Conservation (phyloP, 1,140 invertebrate species). For the Agrypnia vestita region DNA sequence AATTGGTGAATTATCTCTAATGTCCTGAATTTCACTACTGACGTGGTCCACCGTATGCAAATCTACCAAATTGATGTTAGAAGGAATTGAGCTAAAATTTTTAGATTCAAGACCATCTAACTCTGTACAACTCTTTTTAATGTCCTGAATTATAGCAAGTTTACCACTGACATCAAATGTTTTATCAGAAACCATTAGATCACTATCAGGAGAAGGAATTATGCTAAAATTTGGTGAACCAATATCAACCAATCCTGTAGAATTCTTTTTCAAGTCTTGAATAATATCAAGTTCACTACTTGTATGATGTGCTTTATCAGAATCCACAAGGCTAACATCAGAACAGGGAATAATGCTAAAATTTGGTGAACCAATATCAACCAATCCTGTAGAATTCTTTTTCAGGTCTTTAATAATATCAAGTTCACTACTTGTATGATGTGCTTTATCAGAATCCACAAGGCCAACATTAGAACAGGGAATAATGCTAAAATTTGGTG, state of each 20-base stretch:
- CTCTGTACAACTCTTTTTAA: constrained; percentile 2
- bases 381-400: constrained; percentile 25
- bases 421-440: too few relatives aligned
- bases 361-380: not conserved
- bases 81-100: constrained; percentile 6
- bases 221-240: constrained; percentile 25
- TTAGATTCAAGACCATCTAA: not conserved
- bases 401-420: not conserved
- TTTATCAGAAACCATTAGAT: not conserved
- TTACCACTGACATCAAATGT: too few relatives aligned
- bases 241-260: constrained; percentile 17
- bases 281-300: not conserved
- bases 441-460: not conserved
- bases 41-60: not conserved
- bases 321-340: not conserved
- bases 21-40: not conserved
- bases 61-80: not conserved
- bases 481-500: constrained; percentile 16
- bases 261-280: constrained; percentile 10
- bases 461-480: not conserved
- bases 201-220: not conserved
- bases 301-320: not conserved
- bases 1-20: constrained; percentile 14
- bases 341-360: not conserved
- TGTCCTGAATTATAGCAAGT: not conserved